A percentile compares a stretch with the other conserved stretches of the same genome.
Evolutionary conservation across 2,113 vertebrate genomes (phyloP).

Genomic region (Triplophysa dalaica): DNA sequence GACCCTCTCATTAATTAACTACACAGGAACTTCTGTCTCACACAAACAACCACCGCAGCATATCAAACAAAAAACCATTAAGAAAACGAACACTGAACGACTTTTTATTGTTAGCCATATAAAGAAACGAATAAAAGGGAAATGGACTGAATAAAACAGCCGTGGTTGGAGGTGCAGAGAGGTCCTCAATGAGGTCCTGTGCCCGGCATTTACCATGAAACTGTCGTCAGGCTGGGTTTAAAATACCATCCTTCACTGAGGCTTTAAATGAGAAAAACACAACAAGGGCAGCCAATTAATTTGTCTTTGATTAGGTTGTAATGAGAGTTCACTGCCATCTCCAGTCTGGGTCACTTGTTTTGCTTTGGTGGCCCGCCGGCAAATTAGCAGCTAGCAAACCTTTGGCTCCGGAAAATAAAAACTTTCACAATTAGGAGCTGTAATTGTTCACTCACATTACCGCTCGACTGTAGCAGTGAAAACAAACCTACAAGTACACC

Average conservation of each 20-base stretch:
- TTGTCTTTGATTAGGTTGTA: slow-evolving; percentile 57
- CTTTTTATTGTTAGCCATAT: background rate
- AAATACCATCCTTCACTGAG: slow-evolving; percentile 27
- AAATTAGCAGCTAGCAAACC: slow-evolving; percentile 52
- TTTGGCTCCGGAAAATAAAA: slow-evolving; percentile 52
- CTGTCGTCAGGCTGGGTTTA: background rate
- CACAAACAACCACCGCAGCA: slow-evolving; percentile 9
- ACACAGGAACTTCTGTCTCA: slow-evolving; percentile 17
- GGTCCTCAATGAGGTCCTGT: background rate
- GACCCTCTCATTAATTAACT: slow-evolving; percentile 46
- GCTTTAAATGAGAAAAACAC: slow-evolving; percentile 47
- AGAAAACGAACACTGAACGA: background rate
- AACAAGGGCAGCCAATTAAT: slow-evolving; percentile 54
- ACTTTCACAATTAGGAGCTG: slow-evolving; percentile 58
- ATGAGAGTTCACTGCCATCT: slow-evolving; percentile 56
- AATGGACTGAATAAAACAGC: background rate
- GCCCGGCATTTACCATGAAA: background rate
- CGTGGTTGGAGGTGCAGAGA: background rate
- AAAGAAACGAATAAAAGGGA: background rate
- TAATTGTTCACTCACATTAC: slow-evolving; percentile 51
- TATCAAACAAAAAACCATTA: slow-evolving; percentile 19
- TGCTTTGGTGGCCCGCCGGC: slow-evolving; percentile 50
- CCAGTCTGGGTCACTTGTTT: slow-evolving; percentile 56
- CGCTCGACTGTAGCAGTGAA: slow-evolving; percentile 55
- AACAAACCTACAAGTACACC: slow-evolving; percentile 29